phyloP scores from a whole-genome alignment of 2,888 invertebrate genomes.

The Punctoribates punctum region DNA sequence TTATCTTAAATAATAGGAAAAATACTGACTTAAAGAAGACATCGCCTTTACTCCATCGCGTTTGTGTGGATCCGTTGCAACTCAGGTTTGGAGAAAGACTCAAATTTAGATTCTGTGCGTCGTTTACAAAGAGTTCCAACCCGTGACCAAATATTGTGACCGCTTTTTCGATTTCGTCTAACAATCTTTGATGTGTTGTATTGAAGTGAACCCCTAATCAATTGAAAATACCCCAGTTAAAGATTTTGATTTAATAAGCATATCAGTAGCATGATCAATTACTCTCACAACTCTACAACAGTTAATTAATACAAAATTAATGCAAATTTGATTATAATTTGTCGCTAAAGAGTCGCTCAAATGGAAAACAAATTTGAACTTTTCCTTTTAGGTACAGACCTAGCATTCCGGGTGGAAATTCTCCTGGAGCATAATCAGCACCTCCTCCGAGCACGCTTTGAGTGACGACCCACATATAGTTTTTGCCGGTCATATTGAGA shows the following conservation, averaged over 20 bases:
- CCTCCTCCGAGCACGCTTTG: conserved; percentile 73
- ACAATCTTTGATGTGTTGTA: conserved; percentile 74
- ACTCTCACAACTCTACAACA: too few species aligned
- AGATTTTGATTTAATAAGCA: too few species aligned
- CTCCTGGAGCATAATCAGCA: conserved; percentile 67
- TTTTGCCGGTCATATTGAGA: conserved; percentile 72
- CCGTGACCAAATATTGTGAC: conserved; percentile 87
- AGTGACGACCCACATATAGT: conserved; percentile 94
- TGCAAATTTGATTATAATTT: too few species aligned
- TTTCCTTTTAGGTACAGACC: conserved; percentile 57
- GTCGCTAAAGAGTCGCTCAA: too few species aligned
- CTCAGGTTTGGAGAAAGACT: conserved; percentile 68
- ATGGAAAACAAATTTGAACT: too few species aligned
- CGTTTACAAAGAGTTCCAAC: conserved; percentile 77
- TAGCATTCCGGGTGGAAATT: conserved; percentile 87
- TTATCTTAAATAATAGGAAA: too few species aligned
- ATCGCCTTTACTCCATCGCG: conserved; percentile 85
- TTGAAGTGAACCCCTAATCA: conserved; percentile 83
- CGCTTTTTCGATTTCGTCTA: conserved; percentile 81
- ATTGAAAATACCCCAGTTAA: too few species aligned
- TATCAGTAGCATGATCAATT: too few species aligned
- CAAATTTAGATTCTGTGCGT: conserved; percentile 65
- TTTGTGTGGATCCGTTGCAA: conserved; percentile 71
- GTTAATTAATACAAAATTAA: too few species aligned
- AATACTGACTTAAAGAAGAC: conserved; percentile 61